Base-by-base conservation (phyloP, 2,888 invertebrate species). In the Melanotus villosus region DNA sequence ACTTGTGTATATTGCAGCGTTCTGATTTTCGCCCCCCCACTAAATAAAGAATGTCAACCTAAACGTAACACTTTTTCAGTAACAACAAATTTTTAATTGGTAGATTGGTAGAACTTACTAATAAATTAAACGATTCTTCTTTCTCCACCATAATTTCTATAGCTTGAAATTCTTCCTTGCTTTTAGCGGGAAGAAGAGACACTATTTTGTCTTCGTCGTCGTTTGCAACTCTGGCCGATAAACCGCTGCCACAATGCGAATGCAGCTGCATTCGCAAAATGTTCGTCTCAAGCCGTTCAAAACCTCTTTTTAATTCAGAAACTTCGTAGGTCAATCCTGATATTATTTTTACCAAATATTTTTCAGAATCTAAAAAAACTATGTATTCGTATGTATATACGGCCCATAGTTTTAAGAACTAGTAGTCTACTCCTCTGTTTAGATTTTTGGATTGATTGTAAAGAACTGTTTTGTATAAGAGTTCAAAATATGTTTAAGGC, bases 311-410 rank as follows among this genome's bases (percentile, higher is more conserved):
- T 2, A 43, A 16, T 7, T 43, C 43, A 14, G n/a, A 2, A 3
- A 43, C 43, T 43, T 43, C 43, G 3, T 14, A 3, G 1, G 1
- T 43, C 16, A 43, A 14, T 14, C 12, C 12, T 9, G 43, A 43
- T 14, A 43, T 43, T 1, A 43, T 16, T 16, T 43, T 1, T 9
- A 43, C 16, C 16, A 43, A 16, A 7, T 43, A 43, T 16, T 43
- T 43, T 43, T 43, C 43, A 1, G 43, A n/a, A n/a, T 43, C 43
- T 43, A 43, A n/a, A 43, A 43, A 26, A 26, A 26, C n/a, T n/a
- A n/a, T n/a, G n/a, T n/a, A n/a, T n/a, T n/a, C n/a, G n/a, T n/a
- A n/a, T n/a, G n/a, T n/a, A n/a, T n/a, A n/a, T n/a, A n/a, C n/a
- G n/a, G n/a, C n/a, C n/a, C n/a, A n/a, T n/a, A n/a, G n/a, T n/a